Evolutionary conservation across 2,888 invertebrate genomes (phyloP).

Genomic region (Dicyrtomina minuta): DNA sequence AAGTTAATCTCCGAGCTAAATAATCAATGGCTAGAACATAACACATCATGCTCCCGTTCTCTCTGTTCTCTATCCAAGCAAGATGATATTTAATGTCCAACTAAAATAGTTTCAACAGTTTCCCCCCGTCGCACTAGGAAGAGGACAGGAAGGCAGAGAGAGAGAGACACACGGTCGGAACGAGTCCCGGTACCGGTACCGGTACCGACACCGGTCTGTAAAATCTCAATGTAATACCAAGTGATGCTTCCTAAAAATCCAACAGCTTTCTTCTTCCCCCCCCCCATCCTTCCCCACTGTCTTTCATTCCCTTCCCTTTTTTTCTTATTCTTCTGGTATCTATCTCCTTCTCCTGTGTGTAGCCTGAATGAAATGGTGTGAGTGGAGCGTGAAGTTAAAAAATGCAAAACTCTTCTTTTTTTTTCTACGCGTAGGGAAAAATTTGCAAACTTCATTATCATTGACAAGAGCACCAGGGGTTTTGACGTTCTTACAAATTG

Average conservation of each 20-base stretch:
- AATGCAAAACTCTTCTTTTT: conserved; percentile 38
- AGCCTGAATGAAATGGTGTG: conserved; percentile 13
- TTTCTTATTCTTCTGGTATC: not conserved
- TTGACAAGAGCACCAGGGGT: conserved; percentile 51
- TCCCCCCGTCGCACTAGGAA: too few relatives aligned
- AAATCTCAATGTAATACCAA: too few relatives aligned
- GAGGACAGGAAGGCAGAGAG: not conserved
- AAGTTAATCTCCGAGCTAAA: conserved; percentile 1
- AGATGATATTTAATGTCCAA: too few relatives aligned
- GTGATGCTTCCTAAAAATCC: too few relatives aligned
- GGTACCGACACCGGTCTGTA: too few relatives aligned
- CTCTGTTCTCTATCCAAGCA: too few relatives aligned
- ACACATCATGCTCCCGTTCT: too few relatives aligned
- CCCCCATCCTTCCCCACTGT: not conserved
- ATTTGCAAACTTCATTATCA: conserved; percentile 51
- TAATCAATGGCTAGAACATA: not conserved
- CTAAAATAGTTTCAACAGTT: too few relatives aligned
- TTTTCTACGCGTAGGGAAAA: conserved; percentile 41
- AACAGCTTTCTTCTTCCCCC: too few relatives aligned
- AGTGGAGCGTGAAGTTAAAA: conserved; percentile 37
- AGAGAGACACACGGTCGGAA: not conserved
- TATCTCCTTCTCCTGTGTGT: conserved; percentile 3
- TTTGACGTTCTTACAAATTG: conserved; percentile 50
- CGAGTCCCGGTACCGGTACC: too few relatives aligned
- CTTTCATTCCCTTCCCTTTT: not conserved